phyloP scores from a whole-genome alignment of 1,140 invertebrate species.

The Drosophila albomicans region DNA sequence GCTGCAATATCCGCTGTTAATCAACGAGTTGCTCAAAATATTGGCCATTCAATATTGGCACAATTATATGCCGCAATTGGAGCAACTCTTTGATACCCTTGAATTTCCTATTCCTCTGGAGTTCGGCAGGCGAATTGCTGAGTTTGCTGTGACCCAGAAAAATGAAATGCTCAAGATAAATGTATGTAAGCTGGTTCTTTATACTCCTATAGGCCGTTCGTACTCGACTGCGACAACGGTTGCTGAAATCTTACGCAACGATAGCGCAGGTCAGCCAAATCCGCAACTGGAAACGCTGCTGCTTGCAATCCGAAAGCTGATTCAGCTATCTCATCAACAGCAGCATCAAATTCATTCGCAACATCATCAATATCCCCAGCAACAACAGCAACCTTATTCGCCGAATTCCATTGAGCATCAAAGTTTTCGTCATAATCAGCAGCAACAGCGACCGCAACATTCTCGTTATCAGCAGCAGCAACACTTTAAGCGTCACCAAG shows the following conservation, averaged over 20 bases:
- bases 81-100: slow-evolving; percentile 10
- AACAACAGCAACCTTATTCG: not conserved
- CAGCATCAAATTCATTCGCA: not conserved
- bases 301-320: not conserved
- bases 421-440: too few relatives aligned
- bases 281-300: not conserved
- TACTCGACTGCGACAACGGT: too few relatives aligned
- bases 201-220: not conserved
- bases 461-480: not conserved
- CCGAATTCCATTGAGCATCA: too few relatives aligned
- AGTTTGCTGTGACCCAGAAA: slow-evolving; percentile 1
- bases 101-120: slow-evolving; percentile 39
- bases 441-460: not conserved
- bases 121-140: slow-evolving; percentile 6
- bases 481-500: not conserved
- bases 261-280: not conserved
- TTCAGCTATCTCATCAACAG: not conserved
- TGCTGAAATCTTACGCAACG: not conserved
- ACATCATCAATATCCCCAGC: not conserved
- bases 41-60: slow-evolving; percentile 46
- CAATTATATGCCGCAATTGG: slow-evolving; percentile 28
- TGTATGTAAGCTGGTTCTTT: slow-evolving; percentile 1
- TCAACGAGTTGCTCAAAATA: slow-evolving; percentile 14
- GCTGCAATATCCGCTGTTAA: slow-evolving; percentile 8
- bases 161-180: not conserved